These are phyloP conservation scores for Rhaphigaster nebulosa DNA, from an alignment of 2,888 invertebrate genomes.

Conservation along the genomic window DNA sequence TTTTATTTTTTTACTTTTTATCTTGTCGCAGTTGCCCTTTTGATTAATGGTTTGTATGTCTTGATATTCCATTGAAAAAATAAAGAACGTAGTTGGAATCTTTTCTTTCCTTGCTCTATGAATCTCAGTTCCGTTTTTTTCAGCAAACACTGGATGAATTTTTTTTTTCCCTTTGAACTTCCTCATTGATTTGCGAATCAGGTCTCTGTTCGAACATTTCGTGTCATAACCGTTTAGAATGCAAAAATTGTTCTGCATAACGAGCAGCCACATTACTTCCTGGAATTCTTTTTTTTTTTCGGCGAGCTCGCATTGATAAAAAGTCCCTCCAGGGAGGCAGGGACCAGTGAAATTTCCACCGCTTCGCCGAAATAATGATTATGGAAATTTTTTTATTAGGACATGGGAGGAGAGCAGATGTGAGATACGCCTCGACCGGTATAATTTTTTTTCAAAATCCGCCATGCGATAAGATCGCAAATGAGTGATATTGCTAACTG, in stretches of 20 bases:
- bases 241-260: not conserved
- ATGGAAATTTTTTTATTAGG: constrained; percentile 12
- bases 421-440: not conserved
- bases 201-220: not conserved
- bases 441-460: not conserved
- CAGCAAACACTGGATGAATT: not conserved
- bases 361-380: constrained; percentile 30
- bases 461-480: not conserved
- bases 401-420: not conserved
- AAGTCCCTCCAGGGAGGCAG: not conserved
- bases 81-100: not conserved
- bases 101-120: not conserved
- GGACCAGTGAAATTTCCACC: not conserved
- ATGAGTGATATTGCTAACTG: constrained; percentile 41
- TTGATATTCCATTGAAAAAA: not conserved
- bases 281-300: not conserved
- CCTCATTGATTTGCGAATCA: not conserved
- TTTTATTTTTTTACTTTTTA: not conserved
- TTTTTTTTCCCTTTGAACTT: not conserved
- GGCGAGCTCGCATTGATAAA: not conserved
- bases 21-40: not conserved
- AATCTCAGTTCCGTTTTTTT: not conserved
- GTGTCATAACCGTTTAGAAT: not conserved
- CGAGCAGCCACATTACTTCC: not conserved
- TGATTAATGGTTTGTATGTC: not conserved